These are phyloP conservation scores for Myotis vivesi DNA, from an alignment of 2,797 vertebrate genomes.

Conservation along the genomic window DNA sequence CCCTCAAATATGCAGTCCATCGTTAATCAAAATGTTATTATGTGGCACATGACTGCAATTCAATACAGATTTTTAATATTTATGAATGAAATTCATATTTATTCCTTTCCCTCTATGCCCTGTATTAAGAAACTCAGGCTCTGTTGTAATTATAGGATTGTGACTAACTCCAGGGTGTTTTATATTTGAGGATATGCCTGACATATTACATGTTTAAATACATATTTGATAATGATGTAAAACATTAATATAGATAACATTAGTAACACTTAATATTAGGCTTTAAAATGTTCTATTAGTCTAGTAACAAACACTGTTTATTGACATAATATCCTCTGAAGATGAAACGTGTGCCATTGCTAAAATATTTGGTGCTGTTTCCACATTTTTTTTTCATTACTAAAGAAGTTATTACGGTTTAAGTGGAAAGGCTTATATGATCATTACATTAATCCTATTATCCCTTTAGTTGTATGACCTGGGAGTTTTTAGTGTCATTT, in stretches of 20 bases:
- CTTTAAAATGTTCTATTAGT: not conserved
- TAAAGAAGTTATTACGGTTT: not conserved
- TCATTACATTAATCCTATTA: not conserved
- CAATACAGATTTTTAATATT: not conserved
- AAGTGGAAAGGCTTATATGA: not conserved
- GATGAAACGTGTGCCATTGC: not conserved
- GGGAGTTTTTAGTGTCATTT: not conserved
- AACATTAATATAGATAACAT: not conserved
- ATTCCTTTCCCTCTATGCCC: not conserved
- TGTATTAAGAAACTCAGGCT: not conserved
- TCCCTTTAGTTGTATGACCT: not conserved
- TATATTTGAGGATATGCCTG: not conserved
- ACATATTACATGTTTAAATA: not conserved
- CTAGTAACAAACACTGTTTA: not conserved
- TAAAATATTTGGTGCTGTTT: not conserved
- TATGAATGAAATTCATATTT: not conserved
- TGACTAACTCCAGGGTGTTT: not conserved
- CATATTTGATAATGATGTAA: not conserved
- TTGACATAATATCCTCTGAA: not conserved
- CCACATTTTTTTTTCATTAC: not conserved
- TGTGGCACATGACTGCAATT: not conserved
- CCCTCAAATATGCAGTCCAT: not conserved
- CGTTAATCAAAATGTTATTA: not conserved
- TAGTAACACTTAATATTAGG: not conserved
- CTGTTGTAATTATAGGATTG: not conserved